These are phyloP conservation scores for Clarias platycephalus DNA, from an alignment of 2,797 vertebrate genomes.

Conservation along the genomic window DNA sequence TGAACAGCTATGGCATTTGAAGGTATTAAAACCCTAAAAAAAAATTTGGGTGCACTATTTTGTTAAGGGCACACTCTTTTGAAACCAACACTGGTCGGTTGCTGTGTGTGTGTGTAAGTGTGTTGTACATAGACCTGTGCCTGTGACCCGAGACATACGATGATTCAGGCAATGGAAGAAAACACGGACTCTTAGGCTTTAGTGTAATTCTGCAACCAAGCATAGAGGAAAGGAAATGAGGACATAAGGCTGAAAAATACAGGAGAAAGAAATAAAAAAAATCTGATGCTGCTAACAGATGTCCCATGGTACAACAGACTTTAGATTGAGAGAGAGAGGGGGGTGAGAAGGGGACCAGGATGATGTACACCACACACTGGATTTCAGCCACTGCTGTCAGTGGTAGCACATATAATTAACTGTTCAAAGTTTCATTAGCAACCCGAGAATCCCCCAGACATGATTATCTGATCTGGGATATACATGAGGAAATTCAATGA, in stretches of 20 bases:
- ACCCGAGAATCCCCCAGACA: conserved; percentile 42
- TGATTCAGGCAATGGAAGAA: conserved; percentile 63
- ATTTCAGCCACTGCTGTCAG: conserved; percentile 25
- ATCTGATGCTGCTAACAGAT: conserved; percentile 32
- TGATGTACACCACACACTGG: conserved; percentile 29
- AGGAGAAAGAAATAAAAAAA: conserved; percentile 54
- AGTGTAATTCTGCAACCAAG: conserved; percentile 72
- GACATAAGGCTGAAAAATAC: conserved; percentile 49
- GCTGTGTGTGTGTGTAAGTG: background rate
- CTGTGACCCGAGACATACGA: conserved; percentile 67
- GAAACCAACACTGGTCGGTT: background rate
- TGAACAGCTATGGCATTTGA: background rate
- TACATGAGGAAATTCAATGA: conserved; percentile 16
- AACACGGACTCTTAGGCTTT: conserved; percentile 62
- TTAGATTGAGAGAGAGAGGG: background rate
- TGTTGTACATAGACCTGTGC: conserved; percentile 60
- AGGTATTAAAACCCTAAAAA: background rate
- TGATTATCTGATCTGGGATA: conserved; percentile 36
- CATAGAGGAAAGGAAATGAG: conserved; percentile 65
- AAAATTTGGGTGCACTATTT: background rate
- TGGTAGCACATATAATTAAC: conserved; percentile 52
- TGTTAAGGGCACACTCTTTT: background rate
- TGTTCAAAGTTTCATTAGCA: conserved; percentile 52
- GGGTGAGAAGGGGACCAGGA: conserved; percentile 2
- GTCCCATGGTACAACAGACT: conserved; percentile 22